Base-by-base conservation (phyloP, 1,140 invertebrate genomes). In the Diabrotica undecimpunctata region DNA sequence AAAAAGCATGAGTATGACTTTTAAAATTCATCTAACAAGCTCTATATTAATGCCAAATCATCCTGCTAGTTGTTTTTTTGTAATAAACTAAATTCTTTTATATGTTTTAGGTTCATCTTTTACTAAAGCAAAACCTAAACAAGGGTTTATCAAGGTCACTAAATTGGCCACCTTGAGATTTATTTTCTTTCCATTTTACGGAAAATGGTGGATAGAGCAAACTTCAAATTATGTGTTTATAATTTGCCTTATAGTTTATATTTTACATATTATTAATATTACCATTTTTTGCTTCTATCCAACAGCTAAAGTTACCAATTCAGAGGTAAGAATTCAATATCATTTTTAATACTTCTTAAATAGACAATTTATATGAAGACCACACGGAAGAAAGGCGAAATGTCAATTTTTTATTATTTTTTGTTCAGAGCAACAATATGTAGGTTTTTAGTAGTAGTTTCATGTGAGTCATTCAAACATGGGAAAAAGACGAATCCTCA, bases 91-190 rank as follows among this genome's bases (percentile, higher is more conserved):
- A n/a, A 25, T 25, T 25, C 25, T 25, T 25, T 25, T 25, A 4
- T 25, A 25, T 60, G 6, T 72, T 72, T 50, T 39, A 95, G 93
- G 94, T 54, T 96, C 94, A 14, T 94, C 93, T 55, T 96, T 96
- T 80, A 89, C 94, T 6, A 97, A 96, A 84, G 90, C 92, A 7
- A 96, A 96, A 77, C 93, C 94, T 2, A 93, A 95, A 72, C 90
- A 95, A 80, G 90, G 92, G 57, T 84, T 95, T 72, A 83, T 89
- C 9, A 90, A 90, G 9, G 90, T 95, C 54, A 87, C 92, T 54
- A 86, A 89, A 73, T 85, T 91, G 73, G 92, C 92, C 6, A 79
- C 94, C 36, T 80, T 91, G 54, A 83, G 94, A 64, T 86, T 94
- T 39, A 69, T 95, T 13, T 87, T 96, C 74, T 82, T 96, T 61